phyloP scores from a whole-genome alignment of 2,888 invertebrate genomes.

The Drosophila basisetae region DNA sequence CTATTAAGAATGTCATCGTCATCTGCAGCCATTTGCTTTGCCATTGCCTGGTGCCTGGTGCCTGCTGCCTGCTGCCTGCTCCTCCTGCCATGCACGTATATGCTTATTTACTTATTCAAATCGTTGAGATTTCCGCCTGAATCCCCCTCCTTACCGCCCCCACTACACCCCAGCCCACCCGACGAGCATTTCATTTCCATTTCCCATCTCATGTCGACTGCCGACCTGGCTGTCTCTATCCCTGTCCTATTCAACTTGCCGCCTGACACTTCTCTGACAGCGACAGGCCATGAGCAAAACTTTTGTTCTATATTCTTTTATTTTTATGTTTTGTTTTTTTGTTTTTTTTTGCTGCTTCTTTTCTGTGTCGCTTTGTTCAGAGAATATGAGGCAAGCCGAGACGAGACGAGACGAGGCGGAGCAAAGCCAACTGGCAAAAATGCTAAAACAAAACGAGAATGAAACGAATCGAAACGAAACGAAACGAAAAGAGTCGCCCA shows the following conservation, averaged over 20 bases:
- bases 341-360: slow-evolving; percentile 8
- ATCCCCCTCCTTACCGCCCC: neutral
- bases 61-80: slow-evolving; percentile 26
- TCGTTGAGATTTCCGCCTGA: slow-evolving; percentile 62
- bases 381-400: slow-evolving; percentile 34
- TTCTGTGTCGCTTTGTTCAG: slow-evolving; percentile 49
- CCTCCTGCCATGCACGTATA: slow-evolving; percentile 32
- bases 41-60: slow-evolving; percentile 2
- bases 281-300: slow-evolving; percentile 81
- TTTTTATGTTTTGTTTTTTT: slow-evolving; percentile 24
- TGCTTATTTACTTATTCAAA: slow-evolving; percentile 80
- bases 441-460: slow-evolving; percentile 60
- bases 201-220: slow-evolving; percentile 54
- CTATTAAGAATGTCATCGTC: slow-evolving; percentile 75
- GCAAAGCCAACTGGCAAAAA: slow-evolving; percentile 57
- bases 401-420: slow-evolving; percentile 24
- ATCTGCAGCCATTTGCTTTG: slow-evolving; percentile 66
- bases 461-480: slow-evolving; percentile 31
- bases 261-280: slow-evolving; percentile 83
- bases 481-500: slow-evolving; percentile 53
- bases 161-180: neutral
- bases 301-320: slow-evolving; percentile 73
- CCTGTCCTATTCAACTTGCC: slow-evolving; percentile 76
- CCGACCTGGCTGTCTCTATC: slow-evolving; percentile 52
- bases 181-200: slow-evolving; percentile 54